phyloP scores from a whole-genome alignment of 2,888 invertebrate genomes.

The Caenorhabditis doughertyi region DNA sequence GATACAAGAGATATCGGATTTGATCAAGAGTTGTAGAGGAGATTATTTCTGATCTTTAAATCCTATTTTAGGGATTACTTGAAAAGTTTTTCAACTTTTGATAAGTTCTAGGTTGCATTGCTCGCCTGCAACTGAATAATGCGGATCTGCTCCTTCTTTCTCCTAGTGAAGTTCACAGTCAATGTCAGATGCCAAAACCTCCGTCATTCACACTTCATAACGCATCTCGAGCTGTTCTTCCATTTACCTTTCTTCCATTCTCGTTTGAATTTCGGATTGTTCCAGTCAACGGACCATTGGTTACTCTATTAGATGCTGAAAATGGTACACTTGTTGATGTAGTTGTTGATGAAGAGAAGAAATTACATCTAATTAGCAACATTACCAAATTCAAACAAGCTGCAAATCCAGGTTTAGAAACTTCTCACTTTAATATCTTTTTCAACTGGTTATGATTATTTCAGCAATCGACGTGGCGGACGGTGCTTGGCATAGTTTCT shows the following conservation, averaged over 20 bases:
- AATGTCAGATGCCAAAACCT: constrained; percentile 72
- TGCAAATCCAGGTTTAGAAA: constrained; percentile 69
- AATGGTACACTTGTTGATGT: constrained; percentile 77
- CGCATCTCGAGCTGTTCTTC: constrained; percentile 71
- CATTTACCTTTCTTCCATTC: constrained; percentile 81
- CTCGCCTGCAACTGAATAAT: constrained; percentile 76
- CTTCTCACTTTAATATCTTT: neutral
- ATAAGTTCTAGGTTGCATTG: constrained; percentile 78
- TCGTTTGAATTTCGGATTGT: constrained; percentile 80
- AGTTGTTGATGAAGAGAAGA: constrained; percentile 66
- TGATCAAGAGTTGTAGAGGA: neutral
- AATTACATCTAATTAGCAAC: constrained; percentile 72
- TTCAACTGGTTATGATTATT: neutral
- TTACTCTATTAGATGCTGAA: constrained; percentile 74
- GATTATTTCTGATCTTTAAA: too few species aligned
- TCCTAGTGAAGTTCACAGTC: constrained; percentile 68
- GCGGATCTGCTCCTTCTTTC: constrained; percentile 77
- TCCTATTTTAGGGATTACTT: too few species aligned
- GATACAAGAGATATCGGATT: neutral
- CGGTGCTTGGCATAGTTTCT: constrained; percentile 80
- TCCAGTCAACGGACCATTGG: constrained; percentile 62
- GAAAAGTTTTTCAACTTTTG: too few species aligned
- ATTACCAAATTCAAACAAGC: constrained; percentile 76
- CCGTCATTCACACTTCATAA: constrained; percentile 76
- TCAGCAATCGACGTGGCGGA: constrained; percentile 72